Evolutionary conservation across 2,797 vertebrate species (phyloP), one percentile per base, ranked within the genome.

Genomic region (Orientallactaga sibirica): DNA sequence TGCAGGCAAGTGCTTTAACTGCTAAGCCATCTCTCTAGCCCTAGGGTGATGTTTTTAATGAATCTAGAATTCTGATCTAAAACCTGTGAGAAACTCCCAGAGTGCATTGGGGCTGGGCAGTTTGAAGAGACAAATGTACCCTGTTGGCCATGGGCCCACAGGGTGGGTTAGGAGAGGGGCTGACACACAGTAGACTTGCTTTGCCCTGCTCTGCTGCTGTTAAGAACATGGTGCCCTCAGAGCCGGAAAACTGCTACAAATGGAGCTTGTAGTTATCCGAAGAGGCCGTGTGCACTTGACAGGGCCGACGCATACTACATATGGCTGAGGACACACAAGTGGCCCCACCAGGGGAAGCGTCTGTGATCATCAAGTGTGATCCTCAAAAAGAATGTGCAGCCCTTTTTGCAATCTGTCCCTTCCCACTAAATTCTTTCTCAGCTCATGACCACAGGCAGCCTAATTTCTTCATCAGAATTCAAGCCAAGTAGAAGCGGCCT

Each of bases 41-140:
- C 33, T 37, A 37, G 41, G 37, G 29, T 52, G 55, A 67, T 62
- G 20, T 12, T 81, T 33, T 58, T 14, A 25, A 24, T n/a, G 64
- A 88, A 29, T n/a, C 71, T 70, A 43, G 15, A 20, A 70, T 82
- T 91, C 66, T 70, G 55, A 81, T 81, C 43, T 33, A 82, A 94
- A 88, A 78, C 37, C 11, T 20, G 41, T 67, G 77, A 75, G 91
- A 68, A 70, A 68, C 7, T 37, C 22, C 27, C 20, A 64, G 78
- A 33, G 29, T 22, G 48, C 15, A 22, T 0, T 0, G 0, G 22
- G 4, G 12, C 43, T 48, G 8, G 22, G 43, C 25, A 55, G 24
- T 66, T 67, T 79, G 67, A 75, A 90, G 55, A 90, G 70, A 82
- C 4, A 78, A 55, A 19, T 5, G 0, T 2, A 5, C 27, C 37